Conservation (phyloP, 2,888 invertebrate genomes). For the Archips xylosteana region DNA sequence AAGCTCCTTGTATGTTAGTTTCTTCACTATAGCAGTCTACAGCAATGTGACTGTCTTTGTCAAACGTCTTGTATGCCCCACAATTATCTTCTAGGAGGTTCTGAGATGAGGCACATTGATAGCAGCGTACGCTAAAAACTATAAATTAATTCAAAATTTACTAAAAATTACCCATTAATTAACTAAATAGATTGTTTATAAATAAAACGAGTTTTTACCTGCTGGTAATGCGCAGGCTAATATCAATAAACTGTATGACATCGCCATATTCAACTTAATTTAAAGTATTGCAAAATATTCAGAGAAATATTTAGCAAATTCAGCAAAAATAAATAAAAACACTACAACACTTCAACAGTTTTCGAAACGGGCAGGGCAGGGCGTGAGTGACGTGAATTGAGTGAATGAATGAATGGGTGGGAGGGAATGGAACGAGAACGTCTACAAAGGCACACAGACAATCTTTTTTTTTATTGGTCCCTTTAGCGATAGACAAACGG, state of each 20-base stretch:
- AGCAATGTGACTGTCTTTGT: constrained; percentile 93
- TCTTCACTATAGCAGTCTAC: constrained; percentile 98
- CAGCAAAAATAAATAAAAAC: constrained; percentile 20
- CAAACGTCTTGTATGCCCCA: constrained; percentile 95
- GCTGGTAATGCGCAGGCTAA: constrained; percentile 49
- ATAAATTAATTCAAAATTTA: constrained; percentile 50
- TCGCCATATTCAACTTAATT: constrained; percentile 42
- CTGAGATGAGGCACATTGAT: constrained; percentile 96
- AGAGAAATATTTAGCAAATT: constrained; percentile 7
- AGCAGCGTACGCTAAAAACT: constrained; percentile 93
- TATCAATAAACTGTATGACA: constrained; percentile 45
- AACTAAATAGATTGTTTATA: neutral
- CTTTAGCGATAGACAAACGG: too few species aligned
- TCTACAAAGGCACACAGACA: constrained; percentile 35
- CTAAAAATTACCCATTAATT: neutral
- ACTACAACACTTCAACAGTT: constrained; percentile 17
- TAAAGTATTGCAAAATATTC: constrained; percentile 25
- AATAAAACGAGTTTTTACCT: constrained; percentile 46
- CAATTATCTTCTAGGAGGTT: constrained; percentile 92
- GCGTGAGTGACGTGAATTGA: neutral
- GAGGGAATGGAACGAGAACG: neutral
- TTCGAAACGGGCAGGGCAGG: constrained; percentile 28
- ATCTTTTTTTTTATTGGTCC: neutral
- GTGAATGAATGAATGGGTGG: constrained; percentile 18
- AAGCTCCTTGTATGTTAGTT: constrained; percentile 97